Evolutionary conservation across 2,797 vertebrate genomes (phyloP), one percentile per base, ranked within the genome.

Genomic region (Etheostoma perlongum): DNA sequence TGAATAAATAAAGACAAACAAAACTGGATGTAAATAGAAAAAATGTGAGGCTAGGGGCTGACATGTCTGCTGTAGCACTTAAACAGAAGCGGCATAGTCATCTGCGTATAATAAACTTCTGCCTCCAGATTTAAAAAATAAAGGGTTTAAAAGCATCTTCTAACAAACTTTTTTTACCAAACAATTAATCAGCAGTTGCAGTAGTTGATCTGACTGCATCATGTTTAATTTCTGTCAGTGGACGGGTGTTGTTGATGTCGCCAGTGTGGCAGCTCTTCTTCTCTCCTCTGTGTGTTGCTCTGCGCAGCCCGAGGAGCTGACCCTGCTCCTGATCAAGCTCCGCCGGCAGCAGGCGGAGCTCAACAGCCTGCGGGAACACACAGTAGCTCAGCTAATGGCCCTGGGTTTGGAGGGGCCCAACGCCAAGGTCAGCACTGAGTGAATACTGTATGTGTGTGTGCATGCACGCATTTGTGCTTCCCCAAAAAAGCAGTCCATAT

Each of bases 291-390:
- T 89, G 57, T 85, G 55, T 82, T 82, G 85, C 86, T 85, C 19
- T 88, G 82, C 85, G 72, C 96, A 99, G 98, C 97, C 98, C 25
- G 98, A 99, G 96, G 98, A 99, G 95, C 95, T 99, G 89, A 99
- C 98, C 12, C 96, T 99, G 93, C 94, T 99, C 94, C 96, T 99
- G 27, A 99, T 99, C 95, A 97, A 99, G 93, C 97, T 99, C 92
- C 95, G 98, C 75, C 95, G 98, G 93, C 97, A 99, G 94, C 98
- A 99, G 93, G 97, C 98, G 0, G 98, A 99, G 92, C 96, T 99
- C 94, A 97, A 92, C 94, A 98, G 96, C 91, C 92, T 98, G 91
- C 96, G 97, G 92, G 97, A 99, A 81, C 97, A 97, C 85, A 98
- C 97, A 30, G 88, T 98, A 89, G 92, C 97, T 71, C 98, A 99